A percentile compares a stretch with the other conserved stretches of the same genome.
These are phyloP conservation scores for Dendroctonus ponderosae DNA, from an alignment of 1,140 invertebrate species.

Conservation along the genomic window DNA sequence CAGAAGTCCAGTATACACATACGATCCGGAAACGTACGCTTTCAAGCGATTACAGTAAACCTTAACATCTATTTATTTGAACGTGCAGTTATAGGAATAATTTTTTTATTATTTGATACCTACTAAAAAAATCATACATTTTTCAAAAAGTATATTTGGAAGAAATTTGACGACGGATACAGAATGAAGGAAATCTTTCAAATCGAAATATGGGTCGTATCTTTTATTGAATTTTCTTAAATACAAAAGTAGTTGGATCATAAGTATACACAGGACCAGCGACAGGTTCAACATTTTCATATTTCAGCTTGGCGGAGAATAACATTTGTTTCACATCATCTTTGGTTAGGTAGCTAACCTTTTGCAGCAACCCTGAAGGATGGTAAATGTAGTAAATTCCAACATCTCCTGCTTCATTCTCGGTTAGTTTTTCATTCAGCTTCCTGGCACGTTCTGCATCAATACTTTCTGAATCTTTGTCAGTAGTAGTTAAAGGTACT, in stretches of 20 bases:
- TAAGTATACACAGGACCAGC: constrained; percentile 58
- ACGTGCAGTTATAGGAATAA: neutral
- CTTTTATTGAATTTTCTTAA: constrained; percentile 22
- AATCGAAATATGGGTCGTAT: neutral
- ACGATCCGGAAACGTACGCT: constrained; percentile 41
- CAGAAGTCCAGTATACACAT: constrained; percentile 56
- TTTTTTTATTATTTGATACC: neutral
- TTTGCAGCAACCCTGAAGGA: constrained; percentile 56
- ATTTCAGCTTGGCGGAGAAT: constrained; percentile 56
- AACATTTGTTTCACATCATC: constrained; percentile 56
- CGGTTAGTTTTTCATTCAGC: constrained; percentile 18
- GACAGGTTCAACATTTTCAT: constrained; percentile 58
- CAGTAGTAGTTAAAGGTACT: constrained; percentile 28
- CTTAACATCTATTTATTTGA: neutral
- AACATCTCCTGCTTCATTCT: constrained; percentile 14
- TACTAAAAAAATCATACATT: neutral
- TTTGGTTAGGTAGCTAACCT: constrained; percentile 54
- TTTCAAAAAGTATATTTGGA: neutral
- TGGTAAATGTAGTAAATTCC: constrained; percentile 58
- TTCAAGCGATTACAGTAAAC: constrained; percentile 24
- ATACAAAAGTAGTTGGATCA: constrained; percentile 36
- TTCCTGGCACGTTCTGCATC: constrained; percentile 34
- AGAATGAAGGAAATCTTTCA: neutral
- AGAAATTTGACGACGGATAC: neutral
- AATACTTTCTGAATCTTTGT: constrained; percentile 27